Conservation (phyloP, 1,140 invertebrate genomes). For the Eueides isabella region DNA sequence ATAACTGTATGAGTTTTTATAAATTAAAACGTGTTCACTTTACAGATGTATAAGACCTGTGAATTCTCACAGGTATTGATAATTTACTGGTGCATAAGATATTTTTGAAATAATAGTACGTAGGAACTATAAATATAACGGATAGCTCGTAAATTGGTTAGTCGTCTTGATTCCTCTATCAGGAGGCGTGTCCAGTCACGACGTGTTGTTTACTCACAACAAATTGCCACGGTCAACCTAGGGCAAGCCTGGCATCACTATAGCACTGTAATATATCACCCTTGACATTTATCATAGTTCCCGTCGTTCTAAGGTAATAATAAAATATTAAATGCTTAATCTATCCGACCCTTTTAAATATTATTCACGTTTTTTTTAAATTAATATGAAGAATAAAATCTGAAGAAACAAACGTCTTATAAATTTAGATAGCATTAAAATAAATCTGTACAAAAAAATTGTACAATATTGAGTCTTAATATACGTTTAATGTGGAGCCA, state of each 20-base stretch:
- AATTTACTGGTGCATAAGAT: neutral
- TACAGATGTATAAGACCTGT: no score
- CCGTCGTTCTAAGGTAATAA: neutral
- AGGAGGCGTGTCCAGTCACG: constrained; percentile 63
- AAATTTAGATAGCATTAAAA: neutral
- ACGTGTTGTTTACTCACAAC: constrained; percentile 70
- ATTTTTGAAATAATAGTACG: constrained; percentile 11
- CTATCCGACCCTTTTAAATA: neutral
- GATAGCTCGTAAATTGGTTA: constrained; percentile 66
- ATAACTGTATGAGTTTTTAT: no score
- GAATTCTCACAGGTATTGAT: neutral
- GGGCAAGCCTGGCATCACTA: constrained; percentile 50
- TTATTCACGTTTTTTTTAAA: neutral
- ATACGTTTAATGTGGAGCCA: no score
- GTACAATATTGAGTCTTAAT: no score
- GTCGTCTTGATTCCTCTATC: constrained; percentile 64
- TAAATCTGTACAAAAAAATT: neutral
- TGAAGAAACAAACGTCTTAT: neutral
- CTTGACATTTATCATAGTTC: constrained; percentile 4
- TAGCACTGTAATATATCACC: constrained; percentile 9
- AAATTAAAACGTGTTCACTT: no score
- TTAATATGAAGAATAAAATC: no score
- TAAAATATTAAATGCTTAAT: neutral
- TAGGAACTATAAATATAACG: constrained; percentile 54
- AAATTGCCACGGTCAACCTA: constrained; percentile 59